Evolutionary conservation across 2,888 invertebrate species (phyloP).

Genomic region (Callosobruchus maculatus): DNA sequence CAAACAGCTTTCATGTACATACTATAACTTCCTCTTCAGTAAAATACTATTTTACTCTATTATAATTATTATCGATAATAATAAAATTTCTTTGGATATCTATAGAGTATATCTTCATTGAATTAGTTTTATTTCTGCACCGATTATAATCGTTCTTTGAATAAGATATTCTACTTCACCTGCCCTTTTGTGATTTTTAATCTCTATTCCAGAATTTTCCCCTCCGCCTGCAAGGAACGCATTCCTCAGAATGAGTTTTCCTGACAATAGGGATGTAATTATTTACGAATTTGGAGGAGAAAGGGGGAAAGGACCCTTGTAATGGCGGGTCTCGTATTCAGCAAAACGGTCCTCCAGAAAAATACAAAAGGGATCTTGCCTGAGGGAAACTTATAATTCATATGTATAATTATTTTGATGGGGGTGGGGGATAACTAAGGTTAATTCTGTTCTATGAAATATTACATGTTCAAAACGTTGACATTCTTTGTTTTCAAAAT

Average conservation of each 20-base stretch:
- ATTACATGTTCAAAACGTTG: no score
- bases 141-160: no score
- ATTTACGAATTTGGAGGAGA: background rate
- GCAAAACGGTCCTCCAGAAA: background rate
- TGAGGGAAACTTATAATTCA: background rate
- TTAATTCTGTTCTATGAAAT: background rate
- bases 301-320: background rate
- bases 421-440: background rate
- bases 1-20: no score
- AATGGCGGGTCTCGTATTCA: background rate
- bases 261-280: background rate
- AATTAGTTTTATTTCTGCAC: no score
- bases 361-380: background rate
- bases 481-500: no score
- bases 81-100: no score
- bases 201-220: background rate
- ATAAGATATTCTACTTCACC: no score
- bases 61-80: no score
- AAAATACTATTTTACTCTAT: no score
- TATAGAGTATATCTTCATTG: no score
- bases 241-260: background rate
- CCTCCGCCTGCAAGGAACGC: background rate
- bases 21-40: no score
- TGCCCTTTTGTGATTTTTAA: no score
- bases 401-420: background rate